phyloP scores from a whole-genome alignment of 1,140 invertebrate species.

The Carcinoscorpius rotundicauda region DNA sequence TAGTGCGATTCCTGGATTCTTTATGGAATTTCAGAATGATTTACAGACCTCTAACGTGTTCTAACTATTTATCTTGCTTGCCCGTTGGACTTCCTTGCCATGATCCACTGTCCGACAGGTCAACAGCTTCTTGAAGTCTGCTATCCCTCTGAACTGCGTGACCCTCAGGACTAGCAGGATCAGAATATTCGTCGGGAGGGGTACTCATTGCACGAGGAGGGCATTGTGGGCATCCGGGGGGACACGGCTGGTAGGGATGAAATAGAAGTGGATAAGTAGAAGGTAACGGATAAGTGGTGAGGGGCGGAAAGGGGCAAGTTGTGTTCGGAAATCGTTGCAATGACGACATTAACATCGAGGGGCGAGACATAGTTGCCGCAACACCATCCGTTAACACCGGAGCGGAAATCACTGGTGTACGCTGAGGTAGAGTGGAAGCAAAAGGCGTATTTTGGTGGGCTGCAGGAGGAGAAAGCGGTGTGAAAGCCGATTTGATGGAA shows the following conservation, averaged over 20 bases:
- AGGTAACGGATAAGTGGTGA: conserved; percentile 6
- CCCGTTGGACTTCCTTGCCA: conserved; percentile 13
- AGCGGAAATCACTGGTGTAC: neutral
- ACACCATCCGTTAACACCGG: neutral
- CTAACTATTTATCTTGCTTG: too few relatives aligned
- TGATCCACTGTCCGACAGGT: conserved; percentile 17
- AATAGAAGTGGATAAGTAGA: conserved; percentile 9
- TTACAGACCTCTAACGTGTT: too few relatives aligned
- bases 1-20: too few relatives aligned
- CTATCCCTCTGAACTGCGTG: conserved; percentile 1
- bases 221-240: conserved; percentile 16
- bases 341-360: neutral
- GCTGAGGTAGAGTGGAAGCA: neutral
- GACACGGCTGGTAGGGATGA: conserved; percentile 10
- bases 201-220: conserved; percentile 4
- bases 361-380: neutral
- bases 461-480: conserved; percentile 6
- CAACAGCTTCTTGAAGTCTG: conserved; percentile 14
- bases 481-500: conserved; percentile 15
- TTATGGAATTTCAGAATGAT: too few relatives aligned
- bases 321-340: conserved; percentile 4
- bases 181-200: neutral
- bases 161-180: conserved; percentile 5
- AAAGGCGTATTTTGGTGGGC: conserved; percentile 3
- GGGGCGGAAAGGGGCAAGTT: conserved; percentile 12